Conservation (phyloP, 2,888 invertebrate genomes). For the Thera obeliscata region DNA sequence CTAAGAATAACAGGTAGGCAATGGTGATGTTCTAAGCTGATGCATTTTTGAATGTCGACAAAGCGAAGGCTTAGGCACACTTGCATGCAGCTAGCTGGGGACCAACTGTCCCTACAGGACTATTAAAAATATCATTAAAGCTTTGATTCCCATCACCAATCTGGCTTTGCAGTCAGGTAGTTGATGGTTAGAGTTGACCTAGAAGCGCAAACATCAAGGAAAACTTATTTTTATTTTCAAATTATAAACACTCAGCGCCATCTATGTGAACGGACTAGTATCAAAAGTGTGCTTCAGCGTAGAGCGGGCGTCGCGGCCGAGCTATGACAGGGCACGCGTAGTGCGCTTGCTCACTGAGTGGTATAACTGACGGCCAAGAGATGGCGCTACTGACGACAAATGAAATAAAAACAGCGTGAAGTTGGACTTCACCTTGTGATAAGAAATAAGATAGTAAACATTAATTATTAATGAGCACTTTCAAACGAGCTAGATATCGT, state of each 20-base stretch:
- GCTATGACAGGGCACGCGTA: not conserved
- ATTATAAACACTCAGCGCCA: slow-evolving; percentile 5
- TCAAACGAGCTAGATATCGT: not conserved
- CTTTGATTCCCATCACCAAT: too few species aligned
- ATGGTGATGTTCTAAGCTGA: too few species aligned
- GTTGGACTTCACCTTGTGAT: slow-evolving; percentile 7
- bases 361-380: not conserved
- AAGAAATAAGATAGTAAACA: slow-evolving; percentile 2
- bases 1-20: too few species aligned
- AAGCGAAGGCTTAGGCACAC: too few species aligned
- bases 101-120: too few species aligned
- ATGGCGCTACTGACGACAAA: slow-evolving; percentile 2
- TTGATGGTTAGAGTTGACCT: too few species aligned
- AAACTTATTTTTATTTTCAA: not conserved
- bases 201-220: too few species aligned
- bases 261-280: slow-evolving; percentile 8
- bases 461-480: not conserved
- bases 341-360: not conserved
- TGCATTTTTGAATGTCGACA: too few species aligned
- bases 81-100: too few species aligned
- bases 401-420: slow-evolving; percentile 2
- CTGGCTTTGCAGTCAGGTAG: too few species aligned
- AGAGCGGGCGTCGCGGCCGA: not conserved
- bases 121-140: too few species aligned
- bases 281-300: not conserved